Evolutionary conservation across 2,797 vertebrate genomes (phyloP).

Genomic region (Silurus lanzhouensis): DNA sequence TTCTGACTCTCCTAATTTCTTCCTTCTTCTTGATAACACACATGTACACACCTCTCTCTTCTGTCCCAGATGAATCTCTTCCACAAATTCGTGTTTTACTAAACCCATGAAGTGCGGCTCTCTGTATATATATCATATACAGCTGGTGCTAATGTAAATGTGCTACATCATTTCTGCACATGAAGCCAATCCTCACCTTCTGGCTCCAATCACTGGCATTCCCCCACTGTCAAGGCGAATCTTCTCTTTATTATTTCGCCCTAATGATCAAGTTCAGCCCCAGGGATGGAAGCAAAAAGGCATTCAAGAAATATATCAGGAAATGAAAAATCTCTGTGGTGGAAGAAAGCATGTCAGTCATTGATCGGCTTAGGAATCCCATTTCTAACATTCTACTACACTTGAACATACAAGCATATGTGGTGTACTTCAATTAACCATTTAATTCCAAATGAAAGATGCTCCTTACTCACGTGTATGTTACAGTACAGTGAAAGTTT

Average conservation of each 20-base stretch:
- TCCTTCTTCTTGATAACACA: not conserved
- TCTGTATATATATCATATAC: constrained; percentile 21
- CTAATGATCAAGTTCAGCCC: not conserved
- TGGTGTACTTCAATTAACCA: not conserved
- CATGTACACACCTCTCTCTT: not conserved
- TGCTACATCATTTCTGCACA: constrained; percentile 3
- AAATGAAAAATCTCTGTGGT: not conserved
- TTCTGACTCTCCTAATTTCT: not conserved
- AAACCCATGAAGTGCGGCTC: constrained; percentile 12
- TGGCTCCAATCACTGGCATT: constrained; percentile 29
- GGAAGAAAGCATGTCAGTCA: not conserved
- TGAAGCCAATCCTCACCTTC: constrained; percentile 15
- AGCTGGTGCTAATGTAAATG: constrained; percentile 37
- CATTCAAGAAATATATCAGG: not conserved
- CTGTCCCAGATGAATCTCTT: constrained; percentile 22
- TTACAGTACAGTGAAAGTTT: too few relatives aligned
- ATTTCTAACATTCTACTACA: not conserved
- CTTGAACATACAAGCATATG: not conserved
- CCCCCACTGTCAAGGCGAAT: constrained; percentile 28
- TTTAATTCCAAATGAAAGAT: not conserved
- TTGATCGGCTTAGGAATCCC: not conserved
- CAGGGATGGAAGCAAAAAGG: not conserved
- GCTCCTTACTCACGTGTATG: too few relatives aligned
- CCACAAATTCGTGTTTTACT: not conserved
- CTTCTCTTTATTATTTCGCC: constrained; percentile 16